phyloP scores from a whole-genome alignment of 2,888 invertebrate genomes.

The Scaptodrosophila latifasciaeformis region DNA sequence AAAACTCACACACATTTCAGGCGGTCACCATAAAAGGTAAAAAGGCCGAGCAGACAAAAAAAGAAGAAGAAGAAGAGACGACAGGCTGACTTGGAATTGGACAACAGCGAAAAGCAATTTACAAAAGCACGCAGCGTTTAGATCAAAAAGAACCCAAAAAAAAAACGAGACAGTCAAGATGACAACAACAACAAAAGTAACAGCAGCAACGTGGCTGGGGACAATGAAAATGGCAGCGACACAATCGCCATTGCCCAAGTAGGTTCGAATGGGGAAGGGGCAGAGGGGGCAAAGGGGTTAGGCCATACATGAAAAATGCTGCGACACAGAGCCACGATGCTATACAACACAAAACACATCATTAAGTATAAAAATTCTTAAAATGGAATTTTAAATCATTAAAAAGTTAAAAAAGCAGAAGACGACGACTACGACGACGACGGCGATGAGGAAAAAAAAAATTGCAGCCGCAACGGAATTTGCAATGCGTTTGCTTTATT shows the following conservation, averaged over 20 bases:
- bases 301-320: background rate
- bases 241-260: constrained; percentile 44
- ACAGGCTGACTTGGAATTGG: constrained; percentile 10
- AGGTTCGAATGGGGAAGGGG: background rate
- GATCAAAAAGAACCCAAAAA: constrained; percentile 55
- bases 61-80: constrained; percentile 7
- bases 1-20: constrained; percentile 73
- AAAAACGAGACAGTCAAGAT: constrained; percentile 3
- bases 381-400: constrained; percentile 76
- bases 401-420: constrained; percentile 49
- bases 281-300: background rate
- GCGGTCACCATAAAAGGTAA: constrained; percentile 60
- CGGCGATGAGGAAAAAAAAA: constrained; percentile 15
- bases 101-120: constrained; percentile 69
- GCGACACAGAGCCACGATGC: constrained; percentile 37
- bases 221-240: no score
- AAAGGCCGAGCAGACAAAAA: constrained; percentile 26
- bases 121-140: constrained; percentile 66
- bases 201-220: constrained; percentile 21
- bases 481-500: constrained; percentile 69
- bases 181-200: constrained; percentile 27
- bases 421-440: constrained; percentile 32
- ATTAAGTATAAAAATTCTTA: constrained; percentile 76
- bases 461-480: constrained; percentile 44
- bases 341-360: constrained; percentile 75